Conservation (phyloP, 2,797 vertebrate genomes). For the Telmatherina bonti region DNA sequence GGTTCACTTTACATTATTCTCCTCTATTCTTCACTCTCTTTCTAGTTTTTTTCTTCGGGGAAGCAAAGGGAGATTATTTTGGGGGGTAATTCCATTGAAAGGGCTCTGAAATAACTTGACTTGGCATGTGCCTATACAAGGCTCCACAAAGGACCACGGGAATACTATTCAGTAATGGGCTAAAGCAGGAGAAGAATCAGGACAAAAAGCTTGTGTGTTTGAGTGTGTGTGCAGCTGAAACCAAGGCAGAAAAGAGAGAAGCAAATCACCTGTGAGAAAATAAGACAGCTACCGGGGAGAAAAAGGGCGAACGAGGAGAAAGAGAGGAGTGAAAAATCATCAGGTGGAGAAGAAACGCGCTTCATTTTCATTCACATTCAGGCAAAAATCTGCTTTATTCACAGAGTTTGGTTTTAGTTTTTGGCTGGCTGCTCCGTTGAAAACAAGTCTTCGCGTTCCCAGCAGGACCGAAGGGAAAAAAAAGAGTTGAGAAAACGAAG, state of each 20-base stretch:
- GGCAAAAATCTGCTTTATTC: no score
- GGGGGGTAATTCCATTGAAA: slow-evolving; percentile 77
- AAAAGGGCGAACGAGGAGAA: slow-evolving; percentile 48
- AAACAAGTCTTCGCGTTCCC: slow-evolving; percentile 3
- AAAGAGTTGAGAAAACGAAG: background rate
- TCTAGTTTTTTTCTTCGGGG: slow-evolving; percentile 30
- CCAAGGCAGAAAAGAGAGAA: slow-evolving; percentile 57
- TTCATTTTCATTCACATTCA: background rate
- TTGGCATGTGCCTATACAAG: slow-evolving; percentile 81
- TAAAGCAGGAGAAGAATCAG: slow-evolving; percentile 63
- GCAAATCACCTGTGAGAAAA: slow-evolving; percentile 73
- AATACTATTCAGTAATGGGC: slow-evolving; percentile 75
- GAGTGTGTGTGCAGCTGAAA: slow-evolving; percentile 58
- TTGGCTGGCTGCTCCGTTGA: fast-evolving
- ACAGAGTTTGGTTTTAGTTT: background rate
- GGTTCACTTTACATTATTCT: slow-evolving; percentile 70
- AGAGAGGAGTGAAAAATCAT: slow-evolving; percentile 44
- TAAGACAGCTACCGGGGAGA: slow-evolving; percentile 46
- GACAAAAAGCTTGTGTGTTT: slow-evolving; percentile 61
- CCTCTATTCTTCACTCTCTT: slow-evolving; percentile 55
- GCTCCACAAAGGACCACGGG: slow-evolving; percentile 74
- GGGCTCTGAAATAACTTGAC: slow-evolving; percentile 77
- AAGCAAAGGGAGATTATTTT: slow-evolving; percentile 73
- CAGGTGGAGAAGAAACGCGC: slow-evolving; percentile 12
- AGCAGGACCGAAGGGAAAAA: background rate